Base-by-base conservation (phyloP, 2,113 vertebrate species). In the Ammodytes dubius region DNA sequence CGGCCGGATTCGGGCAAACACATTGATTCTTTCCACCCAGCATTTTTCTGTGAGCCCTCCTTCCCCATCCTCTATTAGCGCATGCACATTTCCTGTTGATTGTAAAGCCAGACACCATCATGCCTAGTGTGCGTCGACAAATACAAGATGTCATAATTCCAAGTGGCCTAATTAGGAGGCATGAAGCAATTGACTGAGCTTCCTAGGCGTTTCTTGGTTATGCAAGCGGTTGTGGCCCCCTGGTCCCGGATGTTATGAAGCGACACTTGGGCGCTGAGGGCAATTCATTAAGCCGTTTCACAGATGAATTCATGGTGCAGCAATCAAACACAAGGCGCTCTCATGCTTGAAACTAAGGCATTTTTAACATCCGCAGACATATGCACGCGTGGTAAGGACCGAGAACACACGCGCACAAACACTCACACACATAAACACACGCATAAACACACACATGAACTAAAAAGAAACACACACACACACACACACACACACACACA, bases 231-330 rank as follows among this genome's bases (percentile, higher is more conserved):
- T 79, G 70, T 86, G 71, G 83, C 86, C 86, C 27, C 70, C 79
- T 4, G 83, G 88, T 61, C 75, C 77, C 81, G 74, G 91, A 92
- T 92, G 88, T 89, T 84, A 73, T 79, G 70, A 77, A 89, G 85
- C n/a, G 39, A 86, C 84, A 78, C 74, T 87, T 88, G 27, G 27
- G 66, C 4, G 54, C 76, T 59, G n/a, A 73, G 60, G 87, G 85
- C 72, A 69, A 85, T 88, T 91, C 88, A 92, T 91, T 85, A 84
- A 39, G 47, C 86, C 35, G 82, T 89, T 93, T 93, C 74, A 92
- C 89, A 87, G 83, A 91, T 92, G 87, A 87, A 88, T 90, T 90
- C 69, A 77, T 57, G 6, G 63, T 47, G 74, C 57, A 4, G 72
- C 74, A 70, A 72, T 79, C 73, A 74, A 82, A 89, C 69, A 86